Conservation (phyloP, 2,888 invertebrate species). For the Timandra comae region DNA sequence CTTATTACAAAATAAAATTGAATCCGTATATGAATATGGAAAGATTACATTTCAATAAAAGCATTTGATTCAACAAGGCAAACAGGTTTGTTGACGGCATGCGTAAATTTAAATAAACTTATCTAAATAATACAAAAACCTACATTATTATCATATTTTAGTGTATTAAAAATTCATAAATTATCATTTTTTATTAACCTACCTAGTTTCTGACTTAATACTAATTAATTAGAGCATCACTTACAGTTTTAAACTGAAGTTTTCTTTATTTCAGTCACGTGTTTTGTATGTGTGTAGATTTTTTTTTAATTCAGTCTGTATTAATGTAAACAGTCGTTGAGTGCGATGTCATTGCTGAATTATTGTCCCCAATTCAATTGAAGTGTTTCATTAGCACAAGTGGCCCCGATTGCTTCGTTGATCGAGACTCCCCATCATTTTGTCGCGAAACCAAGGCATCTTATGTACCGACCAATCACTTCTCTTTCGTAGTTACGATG, state of each 20-base stretch:
- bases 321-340: conserved; percentile 51
- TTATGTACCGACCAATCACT: conserved; percentile 14
- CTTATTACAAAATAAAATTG: background rate
- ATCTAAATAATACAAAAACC: too few species aligned
- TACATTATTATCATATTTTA: background rate
- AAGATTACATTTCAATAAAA: conserved; percentile 33
- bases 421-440: conserved; percentile 44
- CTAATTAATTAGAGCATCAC: too few species aligned
- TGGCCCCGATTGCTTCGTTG: conserved; percentile 75
- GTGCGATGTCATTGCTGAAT: conserved; percentile 56
- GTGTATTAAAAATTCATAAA: background rate
- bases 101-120: too few species aligned
- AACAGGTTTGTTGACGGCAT: conserved; percentile 28
- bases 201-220: too few species aligned
- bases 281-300: too few species aligned
- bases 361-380: conserved; percentile 76
- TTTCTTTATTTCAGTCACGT: too few species aligned
- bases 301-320: conserved; percentile 6
- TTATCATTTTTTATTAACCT: too few species aligned
- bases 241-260: too few species aligned
- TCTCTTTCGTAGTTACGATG: conserved; percentile 1
- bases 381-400: conserved; percentile 76
- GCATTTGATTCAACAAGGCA: conserved; percentile 39
- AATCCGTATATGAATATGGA: conserved; percentile 20
- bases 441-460: conserved; percentile 50